Evolutionary conservation across 2,113 vertebrate species (phyloP), one percentile per base, ranked within the genome.

Genomic region (Rhinopithecus roxellana): DNA sequence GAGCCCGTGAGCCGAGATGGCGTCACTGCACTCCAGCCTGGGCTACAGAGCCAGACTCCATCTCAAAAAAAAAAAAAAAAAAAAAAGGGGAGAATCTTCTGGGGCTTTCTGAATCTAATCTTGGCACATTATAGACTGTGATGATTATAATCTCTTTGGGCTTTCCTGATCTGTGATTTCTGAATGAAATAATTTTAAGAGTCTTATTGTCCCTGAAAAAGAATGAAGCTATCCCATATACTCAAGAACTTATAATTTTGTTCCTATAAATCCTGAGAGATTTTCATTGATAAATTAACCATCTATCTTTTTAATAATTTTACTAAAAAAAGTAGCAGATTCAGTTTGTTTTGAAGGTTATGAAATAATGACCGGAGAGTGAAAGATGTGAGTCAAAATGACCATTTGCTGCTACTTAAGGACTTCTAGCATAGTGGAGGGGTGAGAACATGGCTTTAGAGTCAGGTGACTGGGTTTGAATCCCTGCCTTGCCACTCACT

Each of bases 291-390:
- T 79, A 45, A 72, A 6, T 86, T 57, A 50, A 16, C 48, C 12
- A 4, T 75, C 40, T 64, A n/a, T 74, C 20, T 80, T 85, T 85
- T 81, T 50, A 27, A 52, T 67, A 74, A 82, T 85, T 91, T 97
- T 72, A 43, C 57, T 90, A 2, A 30, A 52, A 78, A 92, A 52
- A 72, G 52, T 59, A 78, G 27, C 35, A 84, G 9, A 75, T 94
- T 85, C 78, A 40, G 40, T 89, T 40, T 95, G 14, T 92, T 90
- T 85, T 88, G 69, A 90, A 52, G 45, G 59, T 86, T 85, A 82
- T 92, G 90, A 78, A 52, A 45, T 32, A 4, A 25, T 59, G 69
- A 70, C 61, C 27, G 23, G 81, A 72, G 72, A 92, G n/a, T 50
- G 35, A 89, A 50, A 6, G 23, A 25, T 43, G 14, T n/a, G 52